Evolutionary conservation across 2,888 invertebrate genomes (phyloP).

Genomic region (Watsonalla binaria): DNA sequence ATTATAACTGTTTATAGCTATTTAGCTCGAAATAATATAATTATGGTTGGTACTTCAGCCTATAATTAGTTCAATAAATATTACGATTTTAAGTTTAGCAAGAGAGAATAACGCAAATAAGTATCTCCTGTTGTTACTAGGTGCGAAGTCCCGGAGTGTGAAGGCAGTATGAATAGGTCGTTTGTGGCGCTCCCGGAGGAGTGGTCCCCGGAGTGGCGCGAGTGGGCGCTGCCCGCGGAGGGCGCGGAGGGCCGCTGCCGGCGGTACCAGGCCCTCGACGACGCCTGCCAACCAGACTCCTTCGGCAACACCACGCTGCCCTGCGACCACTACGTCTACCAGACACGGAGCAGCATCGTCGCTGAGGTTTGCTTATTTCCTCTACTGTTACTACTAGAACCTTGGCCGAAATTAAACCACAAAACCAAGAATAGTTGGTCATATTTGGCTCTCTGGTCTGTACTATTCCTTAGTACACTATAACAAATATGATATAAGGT

Average conservation of each 20-base stretch:
- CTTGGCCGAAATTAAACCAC: no score
- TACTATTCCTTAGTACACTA: no score
- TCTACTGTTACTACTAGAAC: no score
- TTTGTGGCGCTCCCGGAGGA: conserved; percentile 25
- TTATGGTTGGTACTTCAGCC: no score
- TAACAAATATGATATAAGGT: no score
- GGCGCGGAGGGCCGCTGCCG: conserved; percentile 39
- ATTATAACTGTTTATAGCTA: no score
- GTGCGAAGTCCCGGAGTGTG: conserved; percentile 76
- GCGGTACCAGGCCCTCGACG: conserved; percentile 23
- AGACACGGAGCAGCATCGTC: conserved; percentile 69
- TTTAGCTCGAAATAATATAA: no score
- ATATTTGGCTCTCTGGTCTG: no score
- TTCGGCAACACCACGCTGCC: conserved; percentile 48
- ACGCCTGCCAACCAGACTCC: conserved; percentile 40
- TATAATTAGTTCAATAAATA: no score
- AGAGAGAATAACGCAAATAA: no score
- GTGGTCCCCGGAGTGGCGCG: conserved; percentile 42
- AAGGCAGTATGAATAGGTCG: conserved; percentile 37
- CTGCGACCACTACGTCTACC: conserved; percentile 70
- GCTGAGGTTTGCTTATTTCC: conserved; percentile 59
- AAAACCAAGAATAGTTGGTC: no score
- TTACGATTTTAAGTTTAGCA: no score
- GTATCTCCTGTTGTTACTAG: conserved; percentile 29
- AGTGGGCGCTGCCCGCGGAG: conserved; percentile 36